Evolutionary conservation across 2,888 invertebrate genomes (phyloP), one percentile per base, ranked within the genome.

Genomic region (Diaperis boleti): DNA sequence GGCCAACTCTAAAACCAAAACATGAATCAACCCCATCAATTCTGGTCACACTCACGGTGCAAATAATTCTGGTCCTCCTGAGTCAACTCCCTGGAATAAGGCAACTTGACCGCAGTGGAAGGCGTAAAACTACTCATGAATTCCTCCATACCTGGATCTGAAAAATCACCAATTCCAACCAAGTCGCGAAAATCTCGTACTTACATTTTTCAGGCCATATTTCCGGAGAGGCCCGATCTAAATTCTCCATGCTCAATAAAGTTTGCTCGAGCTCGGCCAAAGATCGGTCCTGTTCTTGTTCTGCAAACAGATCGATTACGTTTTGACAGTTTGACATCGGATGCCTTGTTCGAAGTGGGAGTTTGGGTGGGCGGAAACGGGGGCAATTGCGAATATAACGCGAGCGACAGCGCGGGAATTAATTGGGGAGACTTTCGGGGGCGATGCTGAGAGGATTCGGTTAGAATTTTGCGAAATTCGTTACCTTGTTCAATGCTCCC

Each of bases 181-280:
- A 10, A 10, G 7, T 6, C n/a, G n/a, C 18, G 22, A 41, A 13
- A 20, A 26, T 11, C 7, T 8, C 11, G 13, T 57, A 83, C 89
- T 89, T 86, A 95, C 96, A 92, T 84, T 94, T 92, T 82, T 96
- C 96, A 15, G 96, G 96, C 97, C 97, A 98, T 75, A 97, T 82
- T 79, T 97, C 96, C 22, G 97, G 97, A 1, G 97, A 97, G n/a
- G 94, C 89, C 72, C 97, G 87, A 82, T 96, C 96, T 72, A 98
- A 83, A 79, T 93, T 95, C 83, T 98, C 97, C 77, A 92, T 85
- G 77, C 95, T 95, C 74, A 95, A 84, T 62, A 97, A 85, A 78
- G 89, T 91, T 77, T 91, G 90, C 79, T 92, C 93, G 60, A 82
- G 70, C 60, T 77, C 77, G 62, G 75, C 69, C 64, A 75, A 52